A percentile compares a stretch with the other conserved stretches of the same genome.
phyloP scores from a whole-genome alignment of 2,888 invertebrate genomes.

The Sesia apiformis region DNA sequence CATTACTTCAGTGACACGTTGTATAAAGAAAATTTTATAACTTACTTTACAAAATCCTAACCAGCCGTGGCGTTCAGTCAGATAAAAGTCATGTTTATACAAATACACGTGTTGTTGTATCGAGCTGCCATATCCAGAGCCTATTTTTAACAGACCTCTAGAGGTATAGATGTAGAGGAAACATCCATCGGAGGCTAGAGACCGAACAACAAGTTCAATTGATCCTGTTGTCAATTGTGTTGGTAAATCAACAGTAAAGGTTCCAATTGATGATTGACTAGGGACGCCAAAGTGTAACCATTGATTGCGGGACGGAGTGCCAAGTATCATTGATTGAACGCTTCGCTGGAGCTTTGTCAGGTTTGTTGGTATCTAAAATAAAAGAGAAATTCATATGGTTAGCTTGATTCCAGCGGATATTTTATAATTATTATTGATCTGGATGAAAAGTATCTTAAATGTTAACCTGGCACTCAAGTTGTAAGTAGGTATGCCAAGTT shows the following conservation, averaged over 20 bases:
- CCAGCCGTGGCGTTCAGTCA: slow-evolving; percentile 86
- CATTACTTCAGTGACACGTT: too few species aligned
- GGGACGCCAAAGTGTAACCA: slow-evolving; percentile 94
- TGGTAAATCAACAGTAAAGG: slow-evolving; percentile 73
- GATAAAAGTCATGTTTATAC: slow-evolving; percentile 86
- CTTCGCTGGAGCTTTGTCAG: slow-evolving; percentile 90
- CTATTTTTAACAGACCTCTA: slow-evolving; percentile 92
- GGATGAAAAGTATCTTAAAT: neutral
- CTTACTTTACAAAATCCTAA: slow-evolving; percentile 88
- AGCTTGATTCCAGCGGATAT: neutral
- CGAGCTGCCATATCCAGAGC: slow-evolving; percentile 95
- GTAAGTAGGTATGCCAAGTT: neutral
- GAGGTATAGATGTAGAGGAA: slow-evolving; percentile 91
- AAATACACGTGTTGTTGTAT: slow-evolving; percentile 92
- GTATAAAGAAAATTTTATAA: neutral
- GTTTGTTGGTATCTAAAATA: slow-evolving; percentile 84
- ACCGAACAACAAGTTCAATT: slow-evolving; percentile 55
- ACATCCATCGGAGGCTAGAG: slow-evolving; percentile 92
- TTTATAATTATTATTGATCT: neutral
- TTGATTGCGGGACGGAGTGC: slow-evolving; percentile 87
- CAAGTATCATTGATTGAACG: slow-evolving; percentile 90
- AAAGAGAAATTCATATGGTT: neutral
- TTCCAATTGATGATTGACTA: slow-evolving; percentile 80
- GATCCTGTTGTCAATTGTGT: slow-evolving; percentile 37
- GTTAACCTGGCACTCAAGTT: neutral